These are phyloP conservation scores for Lacanobia wlatinum DNA, from an alignment of 2,888 invertebrate genomes.

Conservation along the genomic window DNA sequence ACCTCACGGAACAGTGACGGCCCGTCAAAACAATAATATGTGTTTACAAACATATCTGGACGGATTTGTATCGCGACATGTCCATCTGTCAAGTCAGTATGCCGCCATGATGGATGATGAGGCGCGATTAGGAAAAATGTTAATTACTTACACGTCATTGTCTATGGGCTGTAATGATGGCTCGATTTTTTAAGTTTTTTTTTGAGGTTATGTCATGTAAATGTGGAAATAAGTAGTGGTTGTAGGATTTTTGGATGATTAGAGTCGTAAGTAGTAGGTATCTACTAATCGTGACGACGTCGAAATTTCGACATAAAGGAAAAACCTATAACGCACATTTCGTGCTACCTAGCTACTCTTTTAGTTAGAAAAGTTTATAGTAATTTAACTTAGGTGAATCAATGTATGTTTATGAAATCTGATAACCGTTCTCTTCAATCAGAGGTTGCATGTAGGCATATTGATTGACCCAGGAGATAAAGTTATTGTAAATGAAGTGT, in stretches of 20 bases:
- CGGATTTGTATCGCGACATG: conserved; percentile 66
- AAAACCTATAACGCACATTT: neutral
- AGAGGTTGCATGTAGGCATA: neutral
- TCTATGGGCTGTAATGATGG: conserved; percentile 54
- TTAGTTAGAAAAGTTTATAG: neutral
- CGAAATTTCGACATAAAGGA: neutral
- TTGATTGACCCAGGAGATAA: conserved; percentile 29
- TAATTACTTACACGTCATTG: conserved; percentile 68
- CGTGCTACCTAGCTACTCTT: no score
- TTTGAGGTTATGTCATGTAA: conserved; percentile 1
- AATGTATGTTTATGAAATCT: neutral
- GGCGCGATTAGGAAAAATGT: conserved; percentile 67
- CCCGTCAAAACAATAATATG: conserved; percentile 69
- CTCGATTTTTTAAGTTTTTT: conserved; percentile 37
- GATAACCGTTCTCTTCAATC: neutral
- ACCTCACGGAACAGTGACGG: conserved; percentile 59
- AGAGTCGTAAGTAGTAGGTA: neutral
- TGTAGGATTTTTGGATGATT: neutral
- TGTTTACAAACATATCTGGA: conserved; percentile 66
- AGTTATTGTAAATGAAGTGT: conserved; percentile 30
- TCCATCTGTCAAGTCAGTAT: conserved; percentile 59
- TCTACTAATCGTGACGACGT: neutral
- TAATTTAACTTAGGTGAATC: neutral
- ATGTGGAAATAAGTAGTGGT: conserved; percentile 12
- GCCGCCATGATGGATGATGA: conserved; percentile 69